Base-by-base conservation (phyloP, 2,888 invertebrate genomes). In the Drosophila imparisetae region DNA sequence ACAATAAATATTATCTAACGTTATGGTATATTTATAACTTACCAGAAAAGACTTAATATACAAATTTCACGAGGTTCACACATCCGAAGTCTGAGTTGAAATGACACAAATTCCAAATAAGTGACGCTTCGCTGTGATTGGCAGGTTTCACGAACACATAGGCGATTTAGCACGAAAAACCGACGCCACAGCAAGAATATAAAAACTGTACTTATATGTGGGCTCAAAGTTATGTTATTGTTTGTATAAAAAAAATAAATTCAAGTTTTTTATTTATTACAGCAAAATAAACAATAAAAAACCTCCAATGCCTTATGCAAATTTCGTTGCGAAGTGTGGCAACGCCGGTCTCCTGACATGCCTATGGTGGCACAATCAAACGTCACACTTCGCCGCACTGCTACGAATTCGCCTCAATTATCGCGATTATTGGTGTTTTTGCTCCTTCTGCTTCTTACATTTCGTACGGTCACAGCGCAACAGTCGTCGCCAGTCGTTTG, bases 401-500 rank as follows among this genome's bases (percentile, higher is more conserved):
- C 18, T 11, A 1, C 29, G 36, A 81, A 78, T 81, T 87, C 81
- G 81, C 81, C 74, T 84, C 42, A 50, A 48, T 38, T 40, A 57
- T 34, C 24, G 49, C 21, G n/a, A 27, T 13, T 13, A 2, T 2
- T 38, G 45, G 53, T 32, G 50, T 50, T 50, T 4, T 57, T 32
- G 40, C 36, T 62, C 42, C 40, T 57, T 29, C 36, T 61, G 5
- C 32, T 58, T n/a, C 27, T 61, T 61, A 42, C 30, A 45, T 60
- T 66, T 32, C 54, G 27, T 60, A n/a, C 13, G 18, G 10, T 0
- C 1, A 18, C n/a, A 18, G 2, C 27, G 11, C 11, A 10, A 0
- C 36, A 60, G 72, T 61, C 38, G 70, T 32, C 30, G 42, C 3
- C 24, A 15, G 29, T 2, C 49, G 6, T 50, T 52, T 30, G 30